Evolutionary conservation across 2,113 vertebrate genomes (phyloP), one percentile per base, ranked within the genome.

Genomic region (Nettapus auritus): DNA sequence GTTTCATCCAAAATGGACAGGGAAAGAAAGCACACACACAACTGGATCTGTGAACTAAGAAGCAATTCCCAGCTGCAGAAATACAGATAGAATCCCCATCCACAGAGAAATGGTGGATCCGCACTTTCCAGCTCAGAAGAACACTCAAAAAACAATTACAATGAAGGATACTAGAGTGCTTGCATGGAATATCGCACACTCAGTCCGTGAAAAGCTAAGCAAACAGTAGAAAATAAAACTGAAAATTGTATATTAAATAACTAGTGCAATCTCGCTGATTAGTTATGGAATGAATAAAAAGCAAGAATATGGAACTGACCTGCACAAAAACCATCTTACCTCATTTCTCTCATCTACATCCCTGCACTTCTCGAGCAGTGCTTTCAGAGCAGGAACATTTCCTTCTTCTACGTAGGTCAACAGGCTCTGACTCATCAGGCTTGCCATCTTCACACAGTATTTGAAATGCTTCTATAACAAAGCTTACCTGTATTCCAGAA

Each of bases 291-390:
- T 31, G 86, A 29, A 19, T 33, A 80, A 33, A 8, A 70, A 68
- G 14, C 12, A 53, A 36, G 31, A 82, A 28, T 26, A 42, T 26
- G 23, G 69, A 84, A 89, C 0, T 12, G 11, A 82, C 31, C 36
- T 82, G 75, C 48, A 19, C 31, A 74, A 80, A 91, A 76, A 20
- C 6, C 55, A n/a, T 79, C 96, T 98, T 96, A 99, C 99, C 96
- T 99, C 99, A 75, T 99, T 99, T 92, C 99, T 98, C 97, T 99
- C 99, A 98, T 99, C 99, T 29, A 99, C 99, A 88, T 99, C 99
- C 86, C 97, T 99, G 97, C 99, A 99, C 84, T 99, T 99, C 95
- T 99, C 99, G 92, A 99, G 98, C 88, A 99, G 98, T 0, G 99
- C 98, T 95, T 98, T 99, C 96, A 99, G 88, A 83, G 99, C 99